Base-by-base conservation (phyloP, 1,140 invertebrate genomes). In the Batillaria attramentaria region DNA sequence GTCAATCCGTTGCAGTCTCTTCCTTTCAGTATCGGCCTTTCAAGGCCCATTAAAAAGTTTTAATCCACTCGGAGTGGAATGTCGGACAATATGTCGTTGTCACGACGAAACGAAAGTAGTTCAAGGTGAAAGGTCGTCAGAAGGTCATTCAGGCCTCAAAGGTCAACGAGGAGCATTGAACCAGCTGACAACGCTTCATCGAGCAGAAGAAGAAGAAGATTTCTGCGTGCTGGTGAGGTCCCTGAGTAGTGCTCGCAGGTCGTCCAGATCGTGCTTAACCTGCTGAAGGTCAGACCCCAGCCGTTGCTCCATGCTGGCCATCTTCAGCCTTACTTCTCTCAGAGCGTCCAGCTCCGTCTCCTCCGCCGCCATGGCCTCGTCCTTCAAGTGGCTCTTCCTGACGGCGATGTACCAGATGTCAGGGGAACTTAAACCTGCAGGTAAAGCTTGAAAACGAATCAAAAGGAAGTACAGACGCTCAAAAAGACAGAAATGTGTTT, bases 191-290 rank as follows among this genome's bases (percentile, higher is more conserved):
- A n/a, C n/a, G n/a, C n/a, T n/a, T n/a, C n/a, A n/a, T n/a, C n/a
- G n/a, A n/a, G n/a, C n/a, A n/a, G n/a, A n/a, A n/a, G n/a, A n/a
- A n/a, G n/a, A n/a, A n/a, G n/a, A n/a, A n/a, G n/a, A n/a, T n/a
- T n/a, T n/a, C n/a, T n/a, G n/a, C n/a, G n/a, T n/a, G n/a, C n/a
- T n/a, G n/a, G n/a, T n/a, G n/a, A n/a, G n/a, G n/a, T 72, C 70
- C 20, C 46, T 57, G 8, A 75, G 57, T n/a, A 60, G 10, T 2
- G 73, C 46, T 20, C 54, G 54, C 20, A 75, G 28, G 37, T 75
- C 54, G 20, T 75, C 73, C 54, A 75, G 73, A 13, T 57, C 57
- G n/a, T 75, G 73, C 37, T 62, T 57, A 3, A 75, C 54, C 54
- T 75, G 73, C 73, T 75, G 73, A 3, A 75, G 54, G 57, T 75